A percentile compares a stretch with the other conserved stretches of the same genome.
Conservation (phyloP, 2,888 invertebrate species). For the Drosophila parthenogenetica region DNA sequence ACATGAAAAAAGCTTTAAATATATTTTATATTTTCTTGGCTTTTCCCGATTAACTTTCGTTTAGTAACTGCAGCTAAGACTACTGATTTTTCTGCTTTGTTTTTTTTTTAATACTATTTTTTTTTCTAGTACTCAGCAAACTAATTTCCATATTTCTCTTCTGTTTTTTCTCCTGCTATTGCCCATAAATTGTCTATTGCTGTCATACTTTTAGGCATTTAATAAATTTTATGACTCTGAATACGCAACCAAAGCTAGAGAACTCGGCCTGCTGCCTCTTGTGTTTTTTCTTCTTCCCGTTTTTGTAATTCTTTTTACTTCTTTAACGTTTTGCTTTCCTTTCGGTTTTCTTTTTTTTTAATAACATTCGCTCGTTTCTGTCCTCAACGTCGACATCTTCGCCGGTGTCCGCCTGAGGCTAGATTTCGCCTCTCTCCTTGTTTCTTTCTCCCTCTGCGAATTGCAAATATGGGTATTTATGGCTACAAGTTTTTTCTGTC, state of each 20-base stretch:
- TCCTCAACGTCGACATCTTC: constrained; percentile 40
- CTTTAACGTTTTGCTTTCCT: constrained; percentile 22
- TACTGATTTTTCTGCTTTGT: constrained; percentile 11
- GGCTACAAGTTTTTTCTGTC: constrained; percentile 41
- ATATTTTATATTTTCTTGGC: constrained; percentile 4
- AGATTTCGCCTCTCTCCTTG: constrained; percentile 9
- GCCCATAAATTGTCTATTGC: constrained; percentile 75
- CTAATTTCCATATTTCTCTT: constrained; percentile 56
- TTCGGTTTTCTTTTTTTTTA: constrained; percentile 49
- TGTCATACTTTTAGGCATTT: constrained; percentile 79
- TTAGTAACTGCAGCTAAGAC: constrained; percentile 11
- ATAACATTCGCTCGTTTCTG: constrained; percentile 66
- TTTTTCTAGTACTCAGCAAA: constrained; percentile 22
- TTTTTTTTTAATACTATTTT: constrained; percentile 22
- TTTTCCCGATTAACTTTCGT: constrained; percentile 11
- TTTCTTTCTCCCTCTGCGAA: constrained; percentile 32
- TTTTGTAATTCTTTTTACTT: constrained; percentile 41
- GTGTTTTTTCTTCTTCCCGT: constrained; percentile 28
- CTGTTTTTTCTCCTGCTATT: constrained; percentile 14
- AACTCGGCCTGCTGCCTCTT: constrained; percentile 27
- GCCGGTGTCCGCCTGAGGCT: constrained; percentile 65
- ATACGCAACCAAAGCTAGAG: constrained; percentile 17
- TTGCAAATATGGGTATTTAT: constrained; percentile 72
- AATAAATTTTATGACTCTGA: constrained; percentile 73
- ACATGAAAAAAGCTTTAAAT: not conserved